These are phyloP conservation scores for Linepithema humile DNA, from an alignment of 1,140 invertebrate genomes.

Conservation along the genomic window DNA sequence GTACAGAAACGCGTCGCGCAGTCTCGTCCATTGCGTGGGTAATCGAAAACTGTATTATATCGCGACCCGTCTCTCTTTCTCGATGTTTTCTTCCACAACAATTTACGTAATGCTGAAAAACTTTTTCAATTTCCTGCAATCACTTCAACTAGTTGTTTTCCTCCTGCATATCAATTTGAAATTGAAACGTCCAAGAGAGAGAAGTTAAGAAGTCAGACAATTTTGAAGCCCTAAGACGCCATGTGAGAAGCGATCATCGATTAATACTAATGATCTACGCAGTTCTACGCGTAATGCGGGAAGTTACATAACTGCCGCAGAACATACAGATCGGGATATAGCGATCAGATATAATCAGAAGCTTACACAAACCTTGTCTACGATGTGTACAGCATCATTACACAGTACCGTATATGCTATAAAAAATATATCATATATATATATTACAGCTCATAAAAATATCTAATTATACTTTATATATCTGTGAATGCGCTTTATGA, in stretches of 20 bases:
- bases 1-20: slow-evolving; percentile 10
- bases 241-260: neutral
- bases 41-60: slow-evolving; percentile 10
- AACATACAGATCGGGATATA: slow-evolving; percentile 5
- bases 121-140: slow-evolving; percentile 16
- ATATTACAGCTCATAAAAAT: neutral
- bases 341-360: neutral
- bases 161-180: slow-evolving; percentile 12
- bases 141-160: neutral
- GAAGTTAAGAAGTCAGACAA: neutral
- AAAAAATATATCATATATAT: neutral
- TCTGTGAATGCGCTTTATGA: no score
- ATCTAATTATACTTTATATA: neutral
- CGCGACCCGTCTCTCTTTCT: neutral
- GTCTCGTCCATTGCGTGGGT: neutral
- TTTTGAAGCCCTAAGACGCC: neutral
- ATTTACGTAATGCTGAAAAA: slow-evolving; percentile 22
- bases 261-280: slow-evolving; percentile 30
- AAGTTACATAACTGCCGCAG: slow-evolving; percentile 1
- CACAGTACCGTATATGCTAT: neutral
- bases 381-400: neutral
- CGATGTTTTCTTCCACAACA: neutral
- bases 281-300: neutral
- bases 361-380: neutral
- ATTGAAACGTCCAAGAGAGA: slow-evolving; percentile 5